A percentile compares a stretch with the other conserved stretches of the same genome.
phyloP scores from a whole-genome alignment of 2,888 invertebrate species.

The Drosophila colorata region DNA sequence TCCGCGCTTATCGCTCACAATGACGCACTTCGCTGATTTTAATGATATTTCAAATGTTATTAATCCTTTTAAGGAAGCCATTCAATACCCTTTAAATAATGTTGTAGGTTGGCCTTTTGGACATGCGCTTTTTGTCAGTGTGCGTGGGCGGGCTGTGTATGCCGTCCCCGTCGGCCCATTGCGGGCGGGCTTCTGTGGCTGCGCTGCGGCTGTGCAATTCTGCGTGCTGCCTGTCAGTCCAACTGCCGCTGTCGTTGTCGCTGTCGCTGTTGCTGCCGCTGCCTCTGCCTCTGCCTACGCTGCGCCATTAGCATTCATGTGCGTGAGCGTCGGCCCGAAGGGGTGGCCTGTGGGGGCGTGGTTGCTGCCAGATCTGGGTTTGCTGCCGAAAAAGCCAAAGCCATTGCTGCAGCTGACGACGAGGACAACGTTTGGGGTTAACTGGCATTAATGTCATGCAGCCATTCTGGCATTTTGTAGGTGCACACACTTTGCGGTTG shows the following conservation, averaged over 20 bases:
- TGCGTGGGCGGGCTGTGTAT: conserved; percentile 16
- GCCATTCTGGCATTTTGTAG: conserved; percentile 64
- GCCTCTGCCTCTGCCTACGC: background rate
- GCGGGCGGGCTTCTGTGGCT: conserved; percentile 59
- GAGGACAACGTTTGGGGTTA: conserved; percentile 76
- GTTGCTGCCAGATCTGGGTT: conserved; percentile 7
- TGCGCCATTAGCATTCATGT: conserved; percentile 76
- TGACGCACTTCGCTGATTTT: background rate
- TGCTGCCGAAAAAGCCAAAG: conserved; percentile 69
- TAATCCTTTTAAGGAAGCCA: background rate
- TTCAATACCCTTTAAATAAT: conserved; percentile 17
- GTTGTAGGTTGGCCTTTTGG: conserved; percentile 14
- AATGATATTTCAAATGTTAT: conserved; percentile 17
- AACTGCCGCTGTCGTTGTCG: conserved; percentile 2
- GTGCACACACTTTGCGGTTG: conserved; percentile 68
- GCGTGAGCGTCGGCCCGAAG: conserved; percentile 49
- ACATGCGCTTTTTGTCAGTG: conserved; percentile 12
- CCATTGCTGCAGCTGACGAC: conserved; percentile 70
- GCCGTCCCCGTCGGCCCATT: conserved; percentile 5
- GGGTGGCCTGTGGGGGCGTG: background rate
- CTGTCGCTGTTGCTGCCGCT: background rate
- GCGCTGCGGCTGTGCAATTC: conserved; percentile 76
- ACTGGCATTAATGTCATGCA: conserved; percentile 80
- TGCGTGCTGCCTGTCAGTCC: conserved; percentile 69
- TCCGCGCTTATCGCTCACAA: conserved; percentile 1